These are phyloP conservation scores for Orussus abietinus DNA, from an alignment of 1,140 invertebrate species.

Conservation along the genomic window DNA sequence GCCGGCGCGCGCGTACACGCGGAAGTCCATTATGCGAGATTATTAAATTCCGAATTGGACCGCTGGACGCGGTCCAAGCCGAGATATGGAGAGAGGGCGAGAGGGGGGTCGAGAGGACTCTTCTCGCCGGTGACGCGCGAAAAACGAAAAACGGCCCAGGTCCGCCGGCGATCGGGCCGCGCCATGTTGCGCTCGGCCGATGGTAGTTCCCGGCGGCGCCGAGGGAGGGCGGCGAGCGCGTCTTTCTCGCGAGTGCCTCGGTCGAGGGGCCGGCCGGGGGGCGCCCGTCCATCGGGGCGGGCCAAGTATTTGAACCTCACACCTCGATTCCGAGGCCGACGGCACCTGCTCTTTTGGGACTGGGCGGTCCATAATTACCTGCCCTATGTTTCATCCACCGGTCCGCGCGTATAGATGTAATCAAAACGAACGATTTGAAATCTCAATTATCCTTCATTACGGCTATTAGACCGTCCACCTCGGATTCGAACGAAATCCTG, in stretches of 20 bases:
- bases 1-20: constrained; percentile 6
- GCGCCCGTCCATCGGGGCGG: constrained; percentile 51
- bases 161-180: no score
- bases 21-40: constrained; percentile 19
- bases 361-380: constrained; percentile 50
- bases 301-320: constrained; percentile 52
- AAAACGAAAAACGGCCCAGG: no score
- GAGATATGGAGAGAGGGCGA: no score
- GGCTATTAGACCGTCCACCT: no score
- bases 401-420: constrained; percentile 44
- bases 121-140: no score
- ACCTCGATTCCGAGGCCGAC: constrained; percentile 46
- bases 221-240: no score
- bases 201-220: no score
- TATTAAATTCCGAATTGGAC: constrained; percentile 24
- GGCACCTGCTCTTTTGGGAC: constrained; percentile 51
- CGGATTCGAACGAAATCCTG: no score
- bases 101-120: neutral
- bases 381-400: constrained; percentile 40
- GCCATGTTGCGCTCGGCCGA: no score
- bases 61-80: constrained; percentile 19
- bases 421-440: constrained; percentile 52
- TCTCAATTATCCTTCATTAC: constrained; percentile 51
- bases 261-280: no score
- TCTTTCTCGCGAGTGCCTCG: no score